Evolutionary conservation across 2,888 invertebrate genomes (phyloP).

Genomic region (Torymus auratus): DNA sequence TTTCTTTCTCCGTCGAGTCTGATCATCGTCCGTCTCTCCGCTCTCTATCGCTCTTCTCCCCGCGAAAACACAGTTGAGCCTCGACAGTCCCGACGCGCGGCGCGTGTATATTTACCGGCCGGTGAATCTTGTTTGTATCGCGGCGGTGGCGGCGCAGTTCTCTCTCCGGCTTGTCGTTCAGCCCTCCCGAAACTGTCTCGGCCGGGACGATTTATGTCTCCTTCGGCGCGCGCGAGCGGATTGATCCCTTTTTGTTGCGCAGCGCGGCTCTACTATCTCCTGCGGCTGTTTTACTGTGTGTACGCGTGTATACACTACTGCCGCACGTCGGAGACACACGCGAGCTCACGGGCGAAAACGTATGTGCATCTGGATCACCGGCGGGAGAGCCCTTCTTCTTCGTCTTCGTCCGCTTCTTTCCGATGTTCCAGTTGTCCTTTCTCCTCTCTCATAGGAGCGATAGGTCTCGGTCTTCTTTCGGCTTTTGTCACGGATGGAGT

Average conservation of each 20-base stretch:
- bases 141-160: slow-evolving; percentile 53
- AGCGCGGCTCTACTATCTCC: slow-evolving; percentile 57
- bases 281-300: background rate
- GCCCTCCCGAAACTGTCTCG: slow-evolving; percentile 70
- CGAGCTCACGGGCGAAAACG: slow-evolving; percentile 13
- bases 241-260: slow-evolving; percentile 73
- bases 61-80: slow-evolving; percentile 17
- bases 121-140: slow-evolving; percentile 74
- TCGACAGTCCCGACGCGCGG: too few relatives aligned
- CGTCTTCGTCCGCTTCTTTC: background rate
- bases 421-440: background rate
- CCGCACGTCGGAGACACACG: too few relatives aligned
- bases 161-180: slow-evolving; percentile 64
- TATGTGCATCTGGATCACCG: slow-evolving; percentile 9
- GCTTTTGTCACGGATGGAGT: too few relatives aligned
- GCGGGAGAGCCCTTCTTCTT: slow-evolving; percentile 2
- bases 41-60: slow-evolving; percentile 5
- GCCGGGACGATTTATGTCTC: slow-evolving; percentile 73
- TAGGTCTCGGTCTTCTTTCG: background rate
- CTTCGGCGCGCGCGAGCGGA: slow-evolving; percentile 69
- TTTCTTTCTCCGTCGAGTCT: background rate
- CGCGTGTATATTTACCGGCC: slow-evolving; percentile 70
- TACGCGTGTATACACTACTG: background rate
- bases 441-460: background rate
- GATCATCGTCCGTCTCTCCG: slow-evolving; percentile 16